Evolutionary conservation across 2,113 vertebrate species (phyloP).

Genomic region (Astur gentilis): DNA sequence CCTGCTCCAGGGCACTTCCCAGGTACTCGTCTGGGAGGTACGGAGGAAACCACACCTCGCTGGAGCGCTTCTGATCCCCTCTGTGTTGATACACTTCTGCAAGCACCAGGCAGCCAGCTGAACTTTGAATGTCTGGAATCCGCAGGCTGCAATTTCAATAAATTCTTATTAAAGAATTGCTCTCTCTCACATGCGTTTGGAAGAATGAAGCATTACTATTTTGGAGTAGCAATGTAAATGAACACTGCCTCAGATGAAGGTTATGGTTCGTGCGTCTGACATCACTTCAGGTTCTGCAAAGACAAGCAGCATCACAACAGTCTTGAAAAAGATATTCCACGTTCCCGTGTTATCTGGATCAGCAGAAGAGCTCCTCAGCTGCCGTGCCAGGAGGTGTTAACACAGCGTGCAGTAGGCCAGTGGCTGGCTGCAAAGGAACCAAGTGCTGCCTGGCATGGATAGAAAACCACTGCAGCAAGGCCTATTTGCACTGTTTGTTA

Average conservation of each 20-base stretch:
- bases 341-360: neutral
- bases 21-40: neutral
- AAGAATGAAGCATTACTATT: neutral
- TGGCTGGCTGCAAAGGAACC: neutral
- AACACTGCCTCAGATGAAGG: neutral
- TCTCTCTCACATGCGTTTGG: accelerated
- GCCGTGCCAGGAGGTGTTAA: accelerated
- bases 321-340: neutral
- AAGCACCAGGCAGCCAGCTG: neutral
- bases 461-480: neutral
- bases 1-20: neutral
- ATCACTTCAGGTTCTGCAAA: neutral
- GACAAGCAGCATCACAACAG: neutral
- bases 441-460: neutral
- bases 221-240: neutral
- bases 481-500: neutral
- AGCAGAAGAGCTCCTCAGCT: neutral
- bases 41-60: neutral
- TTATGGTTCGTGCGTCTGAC: neutral
- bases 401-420: neutral
- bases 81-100: neutral
- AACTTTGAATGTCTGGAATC: neutral
- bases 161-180: neutral
- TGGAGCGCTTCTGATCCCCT: too few relatives aligned
- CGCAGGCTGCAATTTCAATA: neutral